Evolutionary conservation across 2,797 vertebrate species (phyloP).

Genomic region (Meda fulgida): DNA sequence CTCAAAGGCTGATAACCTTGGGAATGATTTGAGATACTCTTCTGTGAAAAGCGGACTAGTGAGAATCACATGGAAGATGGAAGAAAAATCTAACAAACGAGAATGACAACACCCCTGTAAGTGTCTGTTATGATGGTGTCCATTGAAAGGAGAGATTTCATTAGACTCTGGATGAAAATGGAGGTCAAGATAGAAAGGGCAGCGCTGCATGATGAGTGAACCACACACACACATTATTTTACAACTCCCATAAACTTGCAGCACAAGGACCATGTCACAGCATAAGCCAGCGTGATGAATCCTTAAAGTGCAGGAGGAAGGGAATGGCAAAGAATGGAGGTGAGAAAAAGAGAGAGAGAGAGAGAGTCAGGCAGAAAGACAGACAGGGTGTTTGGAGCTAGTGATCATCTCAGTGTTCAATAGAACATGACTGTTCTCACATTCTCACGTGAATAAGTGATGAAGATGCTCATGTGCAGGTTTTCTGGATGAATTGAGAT

Average conservation of each 20-base stretch:
- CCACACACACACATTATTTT: neutral
- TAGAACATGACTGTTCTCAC: constrained; percentile 29
- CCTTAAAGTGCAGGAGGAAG: constrained; percentile 61
- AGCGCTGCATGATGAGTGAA: constrained; percentile 5
- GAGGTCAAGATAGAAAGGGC: constrained; percentile 30
- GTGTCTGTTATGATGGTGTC: neutral
- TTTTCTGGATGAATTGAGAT: constrained; percentile 52
- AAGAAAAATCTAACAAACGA: neutral
- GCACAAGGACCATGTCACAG: constrained; percentile 66
- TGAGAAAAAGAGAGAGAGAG: neutral
- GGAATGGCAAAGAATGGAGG: neutral
- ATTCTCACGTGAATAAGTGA: constrained; percentile 57
- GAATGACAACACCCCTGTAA: neutral
- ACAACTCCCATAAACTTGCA: constrained; percentile 61
- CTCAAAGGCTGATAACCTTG: constrained; percentile 39
- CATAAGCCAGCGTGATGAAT: constrained; percentile 68
- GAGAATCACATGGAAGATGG: neutral
- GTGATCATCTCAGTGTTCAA: constrained; percentile 24
- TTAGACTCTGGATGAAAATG: constrained; percentile 47
- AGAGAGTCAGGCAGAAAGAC: neutral
- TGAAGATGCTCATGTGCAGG: constrained; percentile 35
- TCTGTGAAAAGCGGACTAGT: neutral
- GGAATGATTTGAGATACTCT: constrained; percentile 24
- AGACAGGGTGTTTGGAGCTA: constrained; percentile 9
- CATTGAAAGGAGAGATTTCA: constrained; percentile 34